Evolutionary conservation across 2,797 vertebrate species (phyloP).

Genomic region (Glossophaga mutica): DNA sequence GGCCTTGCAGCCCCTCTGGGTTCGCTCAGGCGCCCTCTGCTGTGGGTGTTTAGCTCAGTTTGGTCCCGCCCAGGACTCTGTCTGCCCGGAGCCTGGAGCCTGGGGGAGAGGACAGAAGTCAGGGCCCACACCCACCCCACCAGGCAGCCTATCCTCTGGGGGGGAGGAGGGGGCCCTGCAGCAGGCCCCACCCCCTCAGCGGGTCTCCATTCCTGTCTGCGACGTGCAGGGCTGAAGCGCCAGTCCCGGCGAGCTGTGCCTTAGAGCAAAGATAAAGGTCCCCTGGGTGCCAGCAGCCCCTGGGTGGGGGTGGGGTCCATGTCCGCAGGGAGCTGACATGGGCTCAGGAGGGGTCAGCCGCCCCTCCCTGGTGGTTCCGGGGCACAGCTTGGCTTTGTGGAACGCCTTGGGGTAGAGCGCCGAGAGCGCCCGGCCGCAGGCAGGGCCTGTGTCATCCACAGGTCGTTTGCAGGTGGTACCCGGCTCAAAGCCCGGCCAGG

Average conservation of each 20-base stretch:
- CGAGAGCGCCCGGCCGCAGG: too few relatives aligned
- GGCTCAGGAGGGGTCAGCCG: rapidly evolving
- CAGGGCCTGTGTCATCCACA: background rate
- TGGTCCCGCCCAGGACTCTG: rapidly evolving
- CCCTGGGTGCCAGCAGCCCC: background rate
- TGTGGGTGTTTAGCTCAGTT: rapidly evolving
- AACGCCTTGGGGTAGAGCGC: rapidly evolving
- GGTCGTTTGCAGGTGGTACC: rapidly evolving
- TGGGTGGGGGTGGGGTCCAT: rapidly evolving
- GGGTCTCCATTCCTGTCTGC: rapidly evolving
- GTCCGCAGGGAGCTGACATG: rapidly evolving
- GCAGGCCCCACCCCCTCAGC: rapidly evolving
- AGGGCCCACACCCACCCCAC: background rate
- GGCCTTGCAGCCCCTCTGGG: background rate
- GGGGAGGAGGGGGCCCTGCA: background rate
- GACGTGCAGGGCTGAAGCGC: rapidly evolving
- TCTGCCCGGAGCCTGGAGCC: rapidly evolving
- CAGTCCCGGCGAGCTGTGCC: rapidly evolving
- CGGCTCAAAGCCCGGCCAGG: background rate
- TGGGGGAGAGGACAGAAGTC: too few relatives aligned
- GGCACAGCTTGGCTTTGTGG: too few relatives aligned
- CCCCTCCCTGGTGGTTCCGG: background rate
- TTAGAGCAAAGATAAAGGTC: background rate
- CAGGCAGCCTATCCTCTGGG: background rate
- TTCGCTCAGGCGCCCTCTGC: background rate